Conservation (phyloP, 2,888 invertebrate genomes). For the Drosophila kambysellisi region DNA sequence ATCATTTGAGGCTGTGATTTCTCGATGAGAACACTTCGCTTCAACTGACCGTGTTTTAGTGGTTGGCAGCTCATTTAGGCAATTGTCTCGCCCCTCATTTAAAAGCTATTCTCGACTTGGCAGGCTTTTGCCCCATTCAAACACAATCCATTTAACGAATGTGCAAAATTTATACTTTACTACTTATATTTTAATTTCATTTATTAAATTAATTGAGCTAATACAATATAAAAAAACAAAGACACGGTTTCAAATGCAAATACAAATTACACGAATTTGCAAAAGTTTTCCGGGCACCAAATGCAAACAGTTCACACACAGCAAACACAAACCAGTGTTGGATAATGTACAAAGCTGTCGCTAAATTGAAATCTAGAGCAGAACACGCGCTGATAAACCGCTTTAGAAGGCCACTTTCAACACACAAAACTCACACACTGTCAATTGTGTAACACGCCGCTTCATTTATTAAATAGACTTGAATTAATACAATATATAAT, state of each 20-base stretch:
- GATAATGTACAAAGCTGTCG: conserved; percentile 63
- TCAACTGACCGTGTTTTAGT: conserved; percentile 9
- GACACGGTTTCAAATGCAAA: conserved; percentile 72
- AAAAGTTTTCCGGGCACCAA: conserved; percentile 66
- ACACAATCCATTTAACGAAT: conserved; percentile 63
- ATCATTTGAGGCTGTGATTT: conserved; percentile 29
- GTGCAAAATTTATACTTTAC: conserved; percentile 30
- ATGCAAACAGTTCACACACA: conserved; percentile 57
- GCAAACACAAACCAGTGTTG: conserved; percentile 53
- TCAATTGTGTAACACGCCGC: conserved; percentile 62
- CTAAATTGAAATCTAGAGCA: conserved; percentile 45
- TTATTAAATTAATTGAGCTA: conserved; percentile 46
- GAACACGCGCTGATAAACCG: conserved; percentile 59
- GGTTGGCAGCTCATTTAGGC: conserved; percentile 77
- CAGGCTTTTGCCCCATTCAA: conserved; percentile 84
- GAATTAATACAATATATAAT: conserved; percentile 29
- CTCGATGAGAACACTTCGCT: conserved; percentile 13
- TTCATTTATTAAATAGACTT: conserved; percentile 46
- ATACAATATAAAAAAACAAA: conserved; percentile 18
- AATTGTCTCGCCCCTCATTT: conserved; percentile 81
- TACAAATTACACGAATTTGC: conserved; percentile 61
- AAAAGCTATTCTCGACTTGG: conserved; percentile 85
- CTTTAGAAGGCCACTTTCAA: conserved; percentile 54
- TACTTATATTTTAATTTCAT: conserved; percentile 33
- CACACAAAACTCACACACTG: conserved; percentile 39